Evolutionary conservation across 2,113 vertebrate genomes (phyloP), one percentile per base, ranked within the genome.

Genomic region (Pampusana beccarii): DNA sequence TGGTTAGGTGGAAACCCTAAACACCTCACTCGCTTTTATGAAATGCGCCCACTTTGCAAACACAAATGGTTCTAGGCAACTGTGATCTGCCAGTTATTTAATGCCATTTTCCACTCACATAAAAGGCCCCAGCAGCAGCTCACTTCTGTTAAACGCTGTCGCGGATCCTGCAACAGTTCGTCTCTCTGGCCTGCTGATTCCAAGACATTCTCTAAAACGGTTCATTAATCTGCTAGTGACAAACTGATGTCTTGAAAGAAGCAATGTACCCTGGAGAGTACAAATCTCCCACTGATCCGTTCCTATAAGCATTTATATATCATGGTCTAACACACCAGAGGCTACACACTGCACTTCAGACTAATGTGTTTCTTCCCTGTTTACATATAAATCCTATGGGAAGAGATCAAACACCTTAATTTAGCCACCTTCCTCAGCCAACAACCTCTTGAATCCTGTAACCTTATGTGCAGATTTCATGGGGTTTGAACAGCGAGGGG

Each of bases 151-250:
- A 58, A 97, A 90, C 69, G 65, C 36, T 65, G 60, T 51, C 90
- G 87, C 65, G 70, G 83, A 88, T 36, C 25, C 91, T 92, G 85
- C 87, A 83, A 72, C 62, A 67, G 67, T 80, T 25, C 4, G 13
- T 67, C 95, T 86, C 86, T 85, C 65, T 60, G 77, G 75, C 67
- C 83, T 90, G 89, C 85, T 74, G 61, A 80, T 87, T 80, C 72
- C 31, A 66, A 74, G 69, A 91, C 93, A 72, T 83, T 93, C 89
- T 80, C 70, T 61, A 61, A 51, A 94, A 86, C 2, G 78, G 64
- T 61, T 92, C 93, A 69, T 96, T 97, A 95, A 87, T 91, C 74
- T 93, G 28, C 50, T 83, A 77, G 75, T 65, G 77, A 94, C 75
- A 97, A 94, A 94, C 77, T 20, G 50, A 86, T 86, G 90, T 50